These are phyloP conservation scores for Eleutherodactylus coqui DNA, from an alignment of 2,797 vertebrate species.

Conservation along the genomic window DNA sequence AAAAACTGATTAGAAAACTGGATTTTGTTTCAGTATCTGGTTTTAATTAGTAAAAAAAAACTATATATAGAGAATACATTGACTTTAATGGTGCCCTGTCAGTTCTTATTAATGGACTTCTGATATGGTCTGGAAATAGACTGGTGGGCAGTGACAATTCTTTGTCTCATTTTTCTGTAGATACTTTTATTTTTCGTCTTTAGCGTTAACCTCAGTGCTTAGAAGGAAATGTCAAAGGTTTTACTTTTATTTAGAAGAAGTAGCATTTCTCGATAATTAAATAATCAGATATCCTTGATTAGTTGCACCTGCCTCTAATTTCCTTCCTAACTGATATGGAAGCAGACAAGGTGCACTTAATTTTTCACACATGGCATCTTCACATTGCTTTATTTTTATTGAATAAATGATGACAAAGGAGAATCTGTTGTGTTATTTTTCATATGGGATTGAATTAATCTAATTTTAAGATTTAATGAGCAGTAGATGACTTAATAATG, in stretches of 20 bases:
- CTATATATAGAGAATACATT: too few species aligned
- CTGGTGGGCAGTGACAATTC: too few species aligned
- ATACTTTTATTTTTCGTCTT: too few species aligned
- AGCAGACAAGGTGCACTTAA: conserved; percentile 3
- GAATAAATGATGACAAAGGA: conserved; percentile 6
- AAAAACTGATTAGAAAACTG: too few species aligned
- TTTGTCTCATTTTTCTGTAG: too few species aligned
- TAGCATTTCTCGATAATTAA: neutral
- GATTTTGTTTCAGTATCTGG: too few species aligned
- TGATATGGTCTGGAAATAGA: too few species aligned
- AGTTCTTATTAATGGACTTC: too few species aligned
- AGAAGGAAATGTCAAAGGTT: neutral
- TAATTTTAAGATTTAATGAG: neutral
- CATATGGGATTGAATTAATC: neutral
- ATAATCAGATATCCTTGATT: conserved; percentile 14
- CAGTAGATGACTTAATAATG: neutral
- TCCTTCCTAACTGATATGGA: neutral
- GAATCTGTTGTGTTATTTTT: conserved; percentile 18
- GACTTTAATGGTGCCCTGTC: too few species aligned
- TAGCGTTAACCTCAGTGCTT: too few species aligned
- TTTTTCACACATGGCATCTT: neutral
- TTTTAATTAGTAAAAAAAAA: too few species aligned
- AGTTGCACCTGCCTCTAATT: conserved; percentile 15
- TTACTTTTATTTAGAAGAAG: neutral
- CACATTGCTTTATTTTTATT: neutral